These are phyloP conservation scores for Parnassius mnemosyne DNA, from an alignment of 2,888 invertebrate genomes.

Conservation along the genomic window DNA sequence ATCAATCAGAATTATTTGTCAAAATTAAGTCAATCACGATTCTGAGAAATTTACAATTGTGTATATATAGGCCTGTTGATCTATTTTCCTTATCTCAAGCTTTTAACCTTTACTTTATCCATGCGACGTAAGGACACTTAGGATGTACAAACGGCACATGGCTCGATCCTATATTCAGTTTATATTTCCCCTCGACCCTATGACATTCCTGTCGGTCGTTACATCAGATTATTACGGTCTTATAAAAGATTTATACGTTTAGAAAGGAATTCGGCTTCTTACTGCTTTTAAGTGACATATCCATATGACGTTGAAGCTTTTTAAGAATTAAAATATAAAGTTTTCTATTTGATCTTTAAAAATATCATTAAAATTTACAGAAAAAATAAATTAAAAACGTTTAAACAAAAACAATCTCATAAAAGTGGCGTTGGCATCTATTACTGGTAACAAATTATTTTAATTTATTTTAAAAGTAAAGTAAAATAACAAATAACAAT, in stretches of 20 bases:
- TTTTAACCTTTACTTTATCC: conserved; percentile 8
- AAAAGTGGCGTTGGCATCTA: no score
- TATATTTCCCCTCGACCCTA: conserved; percentile 53
- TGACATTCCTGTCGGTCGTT: conserved; percentile 60
- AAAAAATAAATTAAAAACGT: no score
- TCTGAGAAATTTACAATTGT: no score
- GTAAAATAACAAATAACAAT: no score
- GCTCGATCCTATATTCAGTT: conserved; percentile 35
- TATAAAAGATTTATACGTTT: conserved; percentile 61
- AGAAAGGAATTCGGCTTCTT: background rate
- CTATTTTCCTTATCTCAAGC: background rate
- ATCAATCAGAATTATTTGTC: no score
- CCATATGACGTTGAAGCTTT: background rate
- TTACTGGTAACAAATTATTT: no score
- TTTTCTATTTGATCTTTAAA: no score
- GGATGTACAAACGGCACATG: conserved; percentile 9
- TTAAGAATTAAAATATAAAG: background rate
- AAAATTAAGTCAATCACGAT: no score
- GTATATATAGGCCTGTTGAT: no score
- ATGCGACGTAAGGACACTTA: conserved; percentile 4
- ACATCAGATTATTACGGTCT: conserved; percentile 66
- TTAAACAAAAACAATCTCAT: no score
- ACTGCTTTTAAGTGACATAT: background rate
- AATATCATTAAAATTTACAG: no score
- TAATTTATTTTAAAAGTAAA: no score